Percentiles rank a stretch among this genome's conserved stretches.
Conservation (phyloP, 1,140 invertebrate species). For the Apis cerana region DNA sequence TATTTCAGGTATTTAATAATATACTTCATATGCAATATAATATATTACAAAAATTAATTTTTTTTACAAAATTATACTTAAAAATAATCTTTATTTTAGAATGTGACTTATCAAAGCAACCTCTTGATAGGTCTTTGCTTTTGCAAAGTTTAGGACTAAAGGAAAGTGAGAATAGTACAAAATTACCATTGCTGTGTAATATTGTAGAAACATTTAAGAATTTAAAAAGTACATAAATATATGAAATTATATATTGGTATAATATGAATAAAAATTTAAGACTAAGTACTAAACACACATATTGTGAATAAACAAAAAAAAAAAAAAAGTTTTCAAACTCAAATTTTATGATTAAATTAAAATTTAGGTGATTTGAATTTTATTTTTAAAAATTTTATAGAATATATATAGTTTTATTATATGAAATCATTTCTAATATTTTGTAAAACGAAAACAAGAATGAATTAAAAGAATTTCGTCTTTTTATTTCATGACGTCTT, state of each 20-base stretch:
- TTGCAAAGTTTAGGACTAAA: conserved; percentile 72
- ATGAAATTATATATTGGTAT: conserved; percentile 21
- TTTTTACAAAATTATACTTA: not conserved
- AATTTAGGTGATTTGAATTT: conserved; percentile 14
- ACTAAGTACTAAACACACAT: not conserved
- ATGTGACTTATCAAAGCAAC: conserved; percentile 75
- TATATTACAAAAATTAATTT: conserved; percentile 4
- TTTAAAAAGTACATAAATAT: conserved; percentile 61
- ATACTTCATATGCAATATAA: conserved; percentile 3
- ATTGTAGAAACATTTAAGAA: conserved; percentile 75
- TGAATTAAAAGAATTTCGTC: conserved; percentile 67
- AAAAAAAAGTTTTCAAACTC: not conserved
- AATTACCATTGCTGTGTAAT: conserved; percentile 75
- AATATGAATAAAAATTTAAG: not conserved
- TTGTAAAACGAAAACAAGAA: conserved; percentile 46
- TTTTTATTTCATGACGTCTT: conserved; percentile 71
- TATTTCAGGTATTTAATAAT: conserved; percentile 70
- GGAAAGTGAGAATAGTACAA: conserved; percentile 72
- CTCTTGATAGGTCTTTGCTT: conserved; percentile 73
- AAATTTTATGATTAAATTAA: not conserved
- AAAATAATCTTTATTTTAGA: conserved; percentile 68
- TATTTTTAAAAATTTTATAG: not conserved
- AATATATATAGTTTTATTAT: not conserved
- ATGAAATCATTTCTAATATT: not conserved
- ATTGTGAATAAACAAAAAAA: conserved; percentile 2